phyloP scores from a whole-genome alignment of 2,113 vertebrate genomes.

The Eonycteris spelaea region DNA sequence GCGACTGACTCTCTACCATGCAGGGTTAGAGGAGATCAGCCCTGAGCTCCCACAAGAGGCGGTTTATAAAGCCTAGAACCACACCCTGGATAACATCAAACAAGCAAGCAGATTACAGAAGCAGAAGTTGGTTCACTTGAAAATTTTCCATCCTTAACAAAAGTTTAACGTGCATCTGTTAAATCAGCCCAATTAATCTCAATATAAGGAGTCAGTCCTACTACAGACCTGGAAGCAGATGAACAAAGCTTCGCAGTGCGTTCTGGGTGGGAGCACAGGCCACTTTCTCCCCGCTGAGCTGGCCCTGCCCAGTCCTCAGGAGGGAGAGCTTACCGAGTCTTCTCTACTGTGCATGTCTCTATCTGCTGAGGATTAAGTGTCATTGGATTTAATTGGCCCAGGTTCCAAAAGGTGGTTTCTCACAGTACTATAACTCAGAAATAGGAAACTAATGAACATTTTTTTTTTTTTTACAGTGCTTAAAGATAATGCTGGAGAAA shows the following conservation, averaged over 20 bases:
- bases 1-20: too few relatives aligned
- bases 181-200: not conserved
- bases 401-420: not conserved
- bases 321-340: not conserved
- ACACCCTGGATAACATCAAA: too few relatives aligned
- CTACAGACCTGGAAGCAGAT: not conserved
- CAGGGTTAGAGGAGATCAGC: too few relatives aligned
- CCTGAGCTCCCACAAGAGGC: too few relatives aligned
- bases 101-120: too few relatives aligned
- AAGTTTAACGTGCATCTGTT: not conserved
- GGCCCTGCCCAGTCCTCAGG: not conserved
- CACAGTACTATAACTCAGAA: not conserved
- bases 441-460: not conserved
- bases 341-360: not conserved
- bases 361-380: not conserved
- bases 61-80: too few relatives aligned
- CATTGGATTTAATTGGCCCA: not conserved
- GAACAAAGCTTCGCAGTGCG: not conserved
- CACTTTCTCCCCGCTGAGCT: not conserved
- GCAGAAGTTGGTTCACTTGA: too few relatives aligned
- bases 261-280: not conserved
- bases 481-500: conserved; percentile 88
- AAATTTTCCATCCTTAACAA: too few relatives aligned
- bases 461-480: conserved; percentile 87
- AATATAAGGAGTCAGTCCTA: not conserved